Evolutionary conservation across 1,140 invertebrate species (phyloP).

Genomic region (Thaumetopoea pityocampa): DNA sequence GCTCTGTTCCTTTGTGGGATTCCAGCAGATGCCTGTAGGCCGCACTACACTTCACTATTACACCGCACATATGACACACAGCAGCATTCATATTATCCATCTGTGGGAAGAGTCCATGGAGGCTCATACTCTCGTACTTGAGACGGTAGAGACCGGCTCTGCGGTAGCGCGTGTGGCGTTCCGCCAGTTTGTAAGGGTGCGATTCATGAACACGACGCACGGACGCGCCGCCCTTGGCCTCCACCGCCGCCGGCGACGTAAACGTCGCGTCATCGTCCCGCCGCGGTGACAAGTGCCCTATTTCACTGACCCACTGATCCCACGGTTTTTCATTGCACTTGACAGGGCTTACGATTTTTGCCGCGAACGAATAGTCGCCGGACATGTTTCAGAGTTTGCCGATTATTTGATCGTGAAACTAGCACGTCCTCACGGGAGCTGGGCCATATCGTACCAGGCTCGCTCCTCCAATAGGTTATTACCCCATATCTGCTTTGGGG

Average conservation of each 20-base stretch:
- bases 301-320: slow-evolving; percentile 71
- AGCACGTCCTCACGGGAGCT: slow-evolving; percentile 47
- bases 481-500: slow-evolving; percentile 63
- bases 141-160: slow-evolving; percentile 63
- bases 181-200: slow-evolving; percentile 45
- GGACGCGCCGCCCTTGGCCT: slow-evolving; percentile 36
- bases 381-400: slow-evolving; percentile 55
- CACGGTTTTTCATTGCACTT: slow-evolving; percentile 74
- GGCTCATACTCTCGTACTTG: slow-evolving; percentile 68
- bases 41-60: slow-evolving; percentile 80
- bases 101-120: slow-evolving; percentile 80
- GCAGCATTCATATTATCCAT: slow-evolving; percentile 79
- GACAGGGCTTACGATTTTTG: slow-evolving; percentile 59
- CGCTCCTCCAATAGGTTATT: slow-evolving; percentile 69
- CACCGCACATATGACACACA: slow-evolving; percentile 80
- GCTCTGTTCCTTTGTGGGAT: slow-evolving; percentile 50
- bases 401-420: slow-evolving; percentile 37
- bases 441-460: slow-evolving; percentile 54
- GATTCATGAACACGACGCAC: slow-evolving; percentile 36
- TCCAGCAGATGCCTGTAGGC: slow-evolving; percentile 76
- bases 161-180: slow-evolving; percentile 35
- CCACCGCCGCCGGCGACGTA: slow-evolving; percentile 42
- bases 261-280: slow-evolving; percentile 52
- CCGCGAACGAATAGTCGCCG: slow-evolving; percentile 55
- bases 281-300: slow-evolving; percentile 61